A percentile compares a stretch with the other conserved stretches of the same genome.
Conservation (phyloP, 2,888 invertebrate genomes). For the Drosophila merina region DNA sequence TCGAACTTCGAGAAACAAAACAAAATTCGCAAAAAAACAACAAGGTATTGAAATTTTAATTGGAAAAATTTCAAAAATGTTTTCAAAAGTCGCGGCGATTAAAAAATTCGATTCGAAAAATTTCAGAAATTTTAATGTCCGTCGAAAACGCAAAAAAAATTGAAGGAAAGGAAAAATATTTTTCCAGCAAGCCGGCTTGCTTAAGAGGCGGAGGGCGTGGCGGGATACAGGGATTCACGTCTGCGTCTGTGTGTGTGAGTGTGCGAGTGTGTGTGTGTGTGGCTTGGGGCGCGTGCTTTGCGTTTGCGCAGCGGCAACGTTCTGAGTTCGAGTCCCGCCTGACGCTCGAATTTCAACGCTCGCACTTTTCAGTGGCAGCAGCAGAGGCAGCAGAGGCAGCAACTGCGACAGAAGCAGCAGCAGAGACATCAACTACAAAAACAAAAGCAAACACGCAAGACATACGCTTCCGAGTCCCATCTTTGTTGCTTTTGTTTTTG, state of each 20-base stretch:
- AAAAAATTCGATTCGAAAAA: not conserved
- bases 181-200: slow-evolving; percentile 39
- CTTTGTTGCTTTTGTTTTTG: slow-evolving; percentile 32
- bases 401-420: slow-evolving; percentile 15
- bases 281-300: slow-evolving; percentile 69
- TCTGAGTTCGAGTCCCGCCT: slow-evolving; percentile 75
- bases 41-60: slow-evolving; percentile 1
- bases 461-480: slow-evolving; percentile 74
- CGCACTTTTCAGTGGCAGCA: slow-evolving; percentile 22
- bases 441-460: slow-evolving; percentile 15
- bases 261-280: slow-evolving; percentile 31
- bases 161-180: not conserved
- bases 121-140: not conserved
- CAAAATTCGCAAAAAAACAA: slow-evolving; percentile 26
- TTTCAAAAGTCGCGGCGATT: not conserved
- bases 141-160: not conserved
- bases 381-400: slow-evolving; percentile 15
- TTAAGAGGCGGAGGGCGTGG: not conserved
- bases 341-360: slow-evolving; percentile 74
- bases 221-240: slow-evolving; percentile 4
- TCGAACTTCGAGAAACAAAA: slow-evolving; percentile 5
- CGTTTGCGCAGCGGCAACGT: slow-evolving; percentile 80
- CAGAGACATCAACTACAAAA: slow-evolving; percentile 26
- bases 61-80: slow-evolving; percentile 14
- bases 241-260: slow-evolving; percentile 13